Conservation (phyloP, 2,797 vertebrate genomes). For the Chloroceryle amazona region DNA sequence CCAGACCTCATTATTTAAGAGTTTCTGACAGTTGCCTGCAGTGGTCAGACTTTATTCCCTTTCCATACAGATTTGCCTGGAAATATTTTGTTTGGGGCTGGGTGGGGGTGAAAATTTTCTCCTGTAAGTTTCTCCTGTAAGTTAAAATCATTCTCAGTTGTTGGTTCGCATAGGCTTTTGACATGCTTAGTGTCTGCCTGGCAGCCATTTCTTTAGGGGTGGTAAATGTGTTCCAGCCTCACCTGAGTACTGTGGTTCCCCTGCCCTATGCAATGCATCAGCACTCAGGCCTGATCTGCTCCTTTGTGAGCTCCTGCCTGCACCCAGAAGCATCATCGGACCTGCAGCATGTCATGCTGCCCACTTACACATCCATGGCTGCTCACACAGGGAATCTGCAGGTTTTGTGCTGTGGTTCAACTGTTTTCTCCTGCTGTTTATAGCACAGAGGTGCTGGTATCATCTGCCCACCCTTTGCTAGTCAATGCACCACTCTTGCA, state of each 20-base stretch:
- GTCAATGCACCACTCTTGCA: too few relatives aligned
- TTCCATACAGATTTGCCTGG: neutral
- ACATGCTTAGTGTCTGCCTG: neutral
- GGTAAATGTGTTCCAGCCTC: neutral
- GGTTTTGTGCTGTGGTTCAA: neutral
- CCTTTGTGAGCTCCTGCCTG: neutral
- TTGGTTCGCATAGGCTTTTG: neutral
- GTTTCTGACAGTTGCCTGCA: constrained; percentile 33
- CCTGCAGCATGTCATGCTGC: accelerated
- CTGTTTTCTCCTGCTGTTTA: neutral
- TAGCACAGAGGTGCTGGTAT: neutral
- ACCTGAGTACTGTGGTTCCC: neutral
- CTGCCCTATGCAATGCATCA: accelerated
- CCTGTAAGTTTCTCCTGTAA: neutral
- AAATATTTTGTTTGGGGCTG: neutral
- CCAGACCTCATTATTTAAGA: constrained; percentile 30
- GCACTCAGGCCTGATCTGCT: neutral
- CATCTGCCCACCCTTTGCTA: neutral
- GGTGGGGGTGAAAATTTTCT: neutral
- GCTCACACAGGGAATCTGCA: neutral
- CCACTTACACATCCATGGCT: neutral
- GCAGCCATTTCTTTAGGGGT: neutral
- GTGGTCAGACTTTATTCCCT: constrained; percentile 35
- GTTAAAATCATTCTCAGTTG: neutral
- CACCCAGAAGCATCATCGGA: accelerated